phyloP scores from a whole-genome alignment of 2,888 invertebrate species.

The Eubasilissa splendida region DNA sequence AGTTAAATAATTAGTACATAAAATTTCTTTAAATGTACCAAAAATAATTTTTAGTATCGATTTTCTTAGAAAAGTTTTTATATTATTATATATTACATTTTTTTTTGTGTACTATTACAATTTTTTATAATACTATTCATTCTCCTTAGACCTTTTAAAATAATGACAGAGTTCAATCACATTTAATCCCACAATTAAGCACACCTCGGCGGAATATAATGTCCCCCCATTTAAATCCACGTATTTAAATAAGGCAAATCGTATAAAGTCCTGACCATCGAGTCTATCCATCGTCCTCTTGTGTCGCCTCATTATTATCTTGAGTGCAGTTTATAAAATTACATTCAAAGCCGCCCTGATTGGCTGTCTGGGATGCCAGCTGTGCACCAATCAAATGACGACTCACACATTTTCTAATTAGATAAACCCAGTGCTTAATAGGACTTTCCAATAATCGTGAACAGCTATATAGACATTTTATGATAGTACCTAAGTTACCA shows the following conservation, averaged over 20 bases:
- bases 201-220: constrained; percentile 2
- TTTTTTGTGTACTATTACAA: too few relatives aligned
- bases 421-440: constrained; percentile 2
- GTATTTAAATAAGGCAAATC: constrained; percentile 29
- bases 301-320: constrained; percentile 41
- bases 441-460: too few relatives aligned
- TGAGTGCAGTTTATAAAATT: constrained; percentile 48
- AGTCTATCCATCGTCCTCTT: constrained; percentile 17
- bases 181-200: constrained; percentile 19
- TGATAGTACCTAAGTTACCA: too few relatives aligned
- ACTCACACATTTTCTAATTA: constrained; percentile 21
- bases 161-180: neutral
- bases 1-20: too few relatives aligned
- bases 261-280: constrained; percentile 23
- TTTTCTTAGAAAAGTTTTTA: too few relatives aligned
- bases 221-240: neutral
- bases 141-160: too few relatives aligned
- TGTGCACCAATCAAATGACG: constrained; percentile 18
- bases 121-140: too few relatives aligned
- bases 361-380: constrained; percentile 36
- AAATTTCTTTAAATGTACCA: too few relatives aligned
- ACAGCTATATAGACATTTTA: too few relatives aligned
- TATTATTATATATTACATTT: too few relatives aligned
- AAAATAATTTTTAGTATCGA: too few relatives aligned
- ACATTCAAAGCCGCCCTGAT: constrained; percentile 36